Evolutionary conservation across 37 sponge, comb jelly and placozoan genomes (phyloP).

Genomic region (Cliona cf. orientalis): DNA sequence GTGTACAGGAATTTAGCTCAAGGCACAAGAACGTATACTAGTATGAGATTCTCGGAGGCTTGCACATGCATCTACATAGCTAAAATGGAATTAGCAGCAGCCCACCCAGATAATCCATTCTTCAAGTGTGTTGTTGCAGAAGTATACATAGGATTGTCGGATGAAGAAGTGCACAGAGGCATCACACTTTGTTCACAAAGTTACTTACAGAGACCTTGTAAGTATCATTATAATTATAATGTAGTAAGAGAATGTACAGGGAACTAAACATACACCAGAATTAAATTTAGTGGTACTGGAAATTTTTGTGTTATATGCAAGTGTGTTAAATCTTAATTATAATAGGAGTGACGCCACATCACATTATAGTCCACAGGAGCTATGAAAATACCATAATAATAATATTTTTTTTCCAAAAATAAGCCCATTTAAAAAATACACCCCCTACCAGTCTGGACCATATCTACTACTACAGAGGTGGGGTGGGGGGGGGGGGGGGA

Average conservation of each 20-base stretch:
- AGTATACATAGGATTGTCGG: constrained; percentile 37
- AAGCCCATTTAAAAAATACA: too few species aligned
- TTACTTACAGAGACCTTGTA: constrained; percentile 41
- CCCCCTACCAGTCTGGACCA: too few species aligned
- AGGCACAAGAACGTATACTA: constrained; percentile 44
- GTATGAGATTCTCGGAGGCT: constrained; percentile 62
- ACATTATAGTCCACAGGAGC: too few species aligned
- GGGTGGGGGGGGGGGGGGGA: too few species aligned
- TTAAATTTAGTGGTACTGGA: not conserved
- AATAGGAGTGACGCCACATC: too few species aligned
- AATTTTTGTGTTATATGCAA: too few species aligned
- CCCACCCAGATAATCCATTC: constrained; percentile 43
- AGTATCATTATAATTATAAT: constrained; percentile 8
- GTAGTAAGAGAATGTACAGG: not conserved
- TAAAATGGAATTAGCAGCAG: not conserved
- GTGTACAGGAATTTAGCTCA: constrained; percentile 3
- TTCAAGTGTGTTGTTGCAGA: constrained; percentile 13
- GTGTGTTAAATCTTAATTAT: too few species aligned
- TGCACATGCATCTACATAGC: constrained; percentile 33
- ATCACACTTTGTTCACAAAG: constrained; percentile 35
- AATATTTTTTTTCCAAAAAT: too few species aligned
- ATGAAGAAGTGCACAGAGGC: constrained; percentile 39
- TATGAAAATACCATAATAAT: too few species aligned
- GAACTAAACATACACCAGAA: not conserved
- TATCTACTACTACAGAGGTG: too few species aligned